These are phyloP conservation scores for Heterotis niloticus DNA, from an alignment of 2,113 vertebrate species.

Conservation along the genomic window DNA sequence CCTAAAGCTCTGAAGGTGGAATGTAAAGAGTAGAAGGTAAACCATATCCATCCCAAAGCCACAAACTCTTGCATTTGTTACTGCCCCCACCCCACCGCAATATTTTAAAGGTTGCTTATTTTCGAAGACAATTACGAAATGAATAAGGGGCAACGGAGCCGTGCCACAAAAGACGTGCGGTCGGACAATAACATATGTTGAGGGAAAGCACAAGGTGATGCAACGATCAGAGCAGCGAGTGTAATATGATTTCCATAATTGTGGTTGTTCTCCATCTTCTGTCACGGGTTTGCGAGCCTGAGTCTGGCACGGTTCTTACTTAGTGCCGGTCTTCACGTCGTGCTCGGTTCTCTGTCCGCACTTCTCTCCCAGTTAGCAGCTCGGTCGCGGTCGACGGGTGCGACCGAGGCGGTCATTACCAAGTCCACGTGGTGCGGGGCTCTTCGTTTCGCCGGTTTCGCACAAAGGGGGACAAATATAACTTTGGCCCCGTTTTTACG, in stretches of 20 bases:
- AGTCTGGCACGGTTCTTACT: slow-evolving; percentile 23
- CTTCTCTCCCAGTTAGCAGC: slow-evolving; percentile 10
- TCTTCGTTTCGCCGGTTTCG: background rate
- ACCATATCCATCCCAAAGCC: background rate
- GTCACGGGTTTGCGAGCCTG: slow-evolving; percentile 18
- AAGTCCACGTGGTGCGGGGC: background rate
- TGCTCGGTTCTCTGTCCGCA: background rate
- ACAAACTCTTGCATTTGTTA: background rate
- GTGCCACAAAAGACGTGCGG: background rate
- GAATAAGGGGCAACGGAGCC: background rate
- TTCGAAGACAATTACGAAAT: background rate
- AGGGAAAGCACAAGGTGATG: slow-evolving; percentile 66
- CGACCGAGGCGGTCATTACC: background rate
- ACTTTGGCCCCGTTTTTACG: background rate
- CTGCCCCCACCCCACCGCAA: background rate
- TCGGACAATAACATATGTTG: slow-evolving; percentile 51
- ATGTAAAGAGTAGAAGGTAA: background rate
- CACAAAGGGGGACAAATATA: background rate
- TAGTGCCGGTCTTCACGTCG: slow-evolving; percentile 20
- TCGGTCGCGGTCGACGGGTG: background rate
- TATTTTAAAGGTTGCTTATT: background rate
- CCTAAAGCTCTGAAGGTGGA: background rate
- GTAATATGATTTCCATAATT: slow-evolving; percentile 60
- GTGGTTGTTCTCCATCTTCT: slow-evolving; percentile 22
- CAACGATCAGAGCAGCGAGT: slow-evolving; percentile 66